phyloP scores from a whole-genome alignment of 2,888 invertebrate species.

The Choristoneura rosaceana region DNA sequence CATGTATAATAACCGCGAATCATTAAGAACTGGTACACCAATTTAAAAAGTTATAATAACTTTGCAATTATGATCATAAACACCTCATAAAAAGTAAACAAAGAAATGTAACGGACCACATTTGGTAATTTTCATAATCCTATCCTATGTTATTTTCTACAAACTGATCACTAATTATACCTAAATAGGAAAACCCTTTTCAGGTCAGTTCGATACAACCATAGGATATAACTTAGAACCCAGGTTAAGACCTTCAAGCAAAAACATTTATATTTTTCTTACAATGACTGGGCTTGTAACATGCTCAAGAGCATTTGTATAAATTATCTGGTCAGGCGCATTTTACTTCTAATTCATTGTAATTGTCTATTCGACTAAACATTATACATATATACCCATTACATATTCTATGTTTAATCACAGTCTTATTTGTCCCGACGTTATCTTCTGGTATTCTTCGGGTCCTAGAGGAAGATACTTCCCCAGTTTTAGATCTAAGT shows the following conservation, averaged over 20 bases:
- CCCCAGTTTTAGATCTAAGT: conserved; percentile 88
- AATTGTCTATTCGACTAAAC: conserved; percentile 10
- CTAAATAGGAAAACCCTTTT: background rate
- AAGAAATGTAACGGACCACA: background rate
- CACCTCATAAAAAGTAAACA: background rate
- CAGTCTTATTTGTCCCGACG: conserved; percentile 91
- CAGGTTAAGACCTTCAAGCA: background rate
- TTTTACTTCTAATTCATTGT: conserved; percentile 22
- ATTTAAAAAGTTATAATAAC: background rate
- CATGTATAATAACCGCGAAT: too few species aligned
- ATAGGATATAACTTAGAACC: too few species aligned
- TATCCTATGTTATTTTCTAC: background rate
- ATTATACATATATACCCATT: background rate
- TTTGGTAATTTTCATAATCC: background rate
- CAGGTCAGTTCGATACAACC: background rate
- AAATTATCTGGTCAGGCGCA: background rate
- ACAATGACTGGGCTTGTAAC: too few species aligned
- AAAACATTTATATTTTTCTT: background rate
- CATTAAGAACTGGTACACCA: too few species aligned
- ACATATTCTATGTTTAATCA: conserved; percentile 66
- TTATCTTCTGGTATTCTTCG: conserved; percentile 91
- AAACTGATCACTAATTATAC: background rate
- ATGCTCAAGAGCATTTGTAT: background rate
- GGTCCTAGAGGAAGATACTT: conserved; percentile 90
- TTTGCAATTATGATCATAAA: conserved; percentile 16